Evolutionary conservation across 2,797 vertebrate genomes (phyloP), one percentile per base, ranked within the genome.

Genomic region (Atherinosoma microstoma): DNA sequence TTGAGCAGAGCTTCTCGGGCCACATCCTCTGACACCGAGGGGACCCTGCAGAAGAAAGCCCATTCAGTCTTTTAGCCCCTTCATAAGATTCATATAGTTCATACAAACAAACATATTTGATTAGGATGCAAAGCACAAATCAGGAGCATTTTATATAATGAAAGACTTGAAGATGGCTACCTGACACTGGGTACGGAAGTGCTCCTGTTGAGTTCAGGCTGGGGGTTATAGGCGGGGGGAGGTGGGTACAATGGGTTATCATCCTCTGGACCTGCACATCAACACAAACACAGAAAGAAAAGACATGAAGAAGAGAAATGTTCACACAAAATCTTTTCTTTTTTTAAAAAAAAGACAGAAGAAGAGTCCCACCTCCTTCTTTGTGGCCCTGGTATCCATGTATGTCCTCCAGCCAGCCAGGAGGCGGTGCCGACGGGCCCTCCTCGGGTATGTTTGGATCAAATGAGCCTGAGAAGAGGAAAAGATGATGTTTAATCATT

Each of bases 1-100:
- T 89, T 89, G n/a, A 96, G 88, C 10, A 97, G 89, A 24, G 96
- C 96, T 0, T 92, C 93, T 32, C 95, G 88, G 35, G 96, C 96
- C 56, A 82, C 80, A 0, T 95, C 95, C 81, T 96, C 96, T 0
- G 95, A 96, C 54, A 97, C 86, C 0, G 59, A 68, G 0, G 96
- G 95, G 29, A 95, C 74, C 42, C 96, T 95, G 76, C 0, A 38
- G 9, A 11, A 58, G 29, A 10, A 53, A 12, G 0, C 27, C 11
- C n/a, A 6, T 0, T 15, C 12, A 49, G 6, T 27, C 36, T 2
- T 49, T 64, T 5, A n/a, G 38, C 8, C 18, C 18, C 12, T 8
- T 9, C 0, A 24, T 8, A 10, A 45, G 6, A 27, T 66, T 47
- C 4, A 53, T 53, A 6, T 18, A 10, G 54, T 40, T 65, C 20